Evolutionary conservation across 2,888 invertebrate species (phyloP), one percentile per base, ranked within the genome.

Genomic region (Lottia scabra): DNA sequence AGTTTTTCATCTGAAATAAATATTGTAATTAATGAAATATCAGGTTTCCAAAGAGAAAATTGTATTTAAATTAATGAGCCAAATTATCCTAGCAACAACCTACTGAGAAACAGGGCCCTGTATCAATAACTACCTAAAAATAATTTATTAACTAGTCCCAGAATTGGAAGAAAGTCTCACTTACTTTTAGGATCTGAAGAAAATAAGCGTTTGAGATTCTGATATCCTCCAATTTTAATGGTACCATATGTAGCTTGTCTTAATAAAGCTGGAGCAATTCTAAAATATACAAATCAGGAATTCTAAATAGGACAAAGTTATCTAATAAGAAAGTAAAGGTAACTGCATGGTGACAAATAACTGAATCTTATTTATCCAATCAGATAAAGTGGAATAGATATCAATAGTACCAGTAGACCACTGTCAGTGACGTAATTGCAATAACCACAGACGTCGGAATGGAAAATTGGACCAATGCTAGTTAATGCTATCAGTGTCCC

Each of bases 171-270:
- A 38, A 8, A 8, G 10, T 44, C n/a, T n/a, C 12, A 65, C 87
- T 92, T 91, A 85, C 90, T 88, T 75, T 85, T 82, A 93, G 88
- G 88, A 88, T 88, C 90, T 79, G 87, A 89, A 15, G 92, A 92
- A 62, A 94, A 75, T 6, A 81, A 89, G 85, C 93, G 92, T 90
- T 97, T 97, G 81, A 97, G 90, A 1, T 96, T 94, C 89, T 98
- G 97, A 90, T 98, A 98, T 15, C 96, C 95, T 80, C 98, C 98
- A 89, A 98, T 97, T 91, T 98, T 98, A 77, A 98, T 96, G 46
- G 97, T 97, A 82, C 98, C 98, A 91, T 98, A 98, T 56, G 96
- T 96, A 44, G 97, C 95, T 90, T 98, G 98, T 2, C 97, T 92
- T 72, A 98, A 91, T 69, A 98, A 93, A 63, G 98, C 97, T 68